Base-by-base conservation (phyloP, 1,140 invertebrate species). In the Panulirus ornatus region DNA sequence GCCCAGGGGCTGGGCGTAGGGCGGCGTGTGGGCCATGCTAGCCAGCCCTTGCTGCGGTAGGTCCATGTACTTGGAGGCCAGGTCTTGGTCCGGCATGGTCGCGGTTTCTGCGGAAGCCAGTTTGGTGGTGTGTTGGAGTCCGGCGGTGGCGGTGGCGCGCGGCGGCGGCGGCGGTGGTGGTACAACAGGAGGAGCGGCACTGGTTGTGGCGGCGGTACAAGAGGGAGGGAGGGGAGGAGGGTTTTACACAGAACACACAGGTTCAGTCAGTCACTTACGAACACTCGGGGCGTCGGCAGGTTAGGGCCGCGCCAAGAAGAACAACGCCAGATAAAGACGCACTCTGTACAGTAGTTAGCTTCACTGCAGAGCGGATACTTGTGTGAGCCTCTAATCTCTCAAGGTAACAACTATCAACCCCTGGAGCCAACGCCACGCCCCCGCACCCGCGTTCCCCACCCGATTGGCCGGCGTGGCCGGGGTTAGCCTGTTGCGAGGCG, bases 11-110 rank as follows among this genome's bases (percentile, higher is more conserved):
- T 92, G 91, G 78, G 91, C 89, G 89, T 92, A 92, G 58, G 91
- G 91, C 66, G 91, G 91, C 40, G 91, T 92, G 63, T 92, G 91
- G 63, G 91, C 88, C 85, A 92, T 92, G 51, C 81, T 83, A 22
- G 90, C 44, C 44, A 91, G 78, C 22, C 91, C 91, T 44, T 90
- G 85, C 54, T 91, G 88, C 30, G 88, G 88, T n/a, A 91, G 66
- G 71, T 92, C 91, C 79, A 92, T 83, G 85, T 92, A 92, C 66
- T 92, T 92, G n/a, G 88, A 71, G 42, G 88, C 91, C 91, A 92
- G 79, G 70, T 92, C 91, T 73, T 92, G 91, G 66, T 92, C 91
- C 58, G 91, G 88, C 88, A 92, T 88, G 44, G 76, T 90, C 22
- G 91, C 91, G 51, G 91, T 92, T 34, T 92, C 91, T 34, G 85